Evolutionary conservation across 2,888 invertebrate genomes (phyloP).

Genomic region (Dione vanillae): DNA sequence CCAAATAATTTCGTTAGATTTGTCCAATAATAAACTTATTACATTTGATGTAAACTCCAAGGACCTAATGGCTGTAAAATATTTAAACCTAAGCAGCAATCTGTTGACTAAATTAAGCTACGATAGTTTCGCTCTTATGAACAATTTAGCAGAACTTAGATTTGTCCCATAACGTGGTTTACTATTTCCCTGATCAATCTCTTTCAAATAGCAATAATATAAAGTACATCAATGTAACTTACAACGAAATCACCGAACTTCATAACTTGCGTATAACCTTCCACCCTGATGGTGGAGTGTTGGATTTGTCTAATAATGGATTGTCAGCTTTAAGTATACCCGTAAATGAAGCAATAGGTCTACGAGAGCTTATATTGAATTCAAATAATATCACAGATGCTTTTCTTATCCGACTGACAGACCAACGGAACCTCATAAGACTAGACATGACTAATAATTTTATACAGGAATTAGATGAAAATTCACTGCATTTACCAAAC

Average conservation of each 20-base stretch:
- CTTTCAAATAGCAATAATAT: slow-evolving; percentile 62
- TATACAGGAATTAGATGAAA: slow-evolving; percentile 59
- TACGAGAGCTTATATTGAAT: slow-evolving; percentile 60
- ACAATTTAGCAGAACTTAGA: slow-evolving; percentile 70
- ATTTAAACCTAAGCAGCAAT: slow-evolving; percentile 71
- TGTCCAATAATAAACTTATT: slow-evolving; percentile 65
- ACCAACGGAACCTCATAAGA: slow-evolving; percentile 59
- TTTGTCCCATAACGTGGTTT: slow-evolving; percentile 66
- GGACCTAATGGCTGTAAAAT: slow-evolving; percentile 61
- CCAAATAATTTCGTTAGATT: slow-evolving; percentile 62
- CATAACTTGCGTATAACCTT: slow-evolving; percentile 65
- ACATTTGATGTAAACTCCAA: slow-evolving; percentile 63
- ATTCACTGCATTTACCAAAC: slow-evolving; percentile 62
- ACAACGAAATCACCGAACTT: slow-evolving; percentile 61
- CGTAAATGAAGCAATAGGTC: slow-evolving; percentile 60
- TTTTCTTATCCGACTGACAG: slow-evolving; percentile 57
- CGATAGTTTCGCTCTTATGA: slow-evolving; percentile 66
- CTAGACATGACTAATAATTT: slow-evolving; percentile 66
- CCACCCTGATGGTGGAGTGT: slow-evolving; percentile 65
- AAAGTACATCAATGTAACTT: slow-evolving; percentile 67
- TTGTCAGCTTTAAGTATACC: slow-evolving; percentile 62
- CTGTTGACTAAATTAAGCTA: slow-evolving; percentile 59
- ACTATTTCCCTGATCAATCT: slow-evolving; percentile 62
- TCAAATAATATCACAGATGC: slow-evolving; percentile 67
- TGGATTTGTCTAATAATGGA: slow-evolving; percentile 72